A percentile compares a stretch with the other conserved stretches of the same genome.
Conservation (phyloP, 2,888 invertebrate genomes). For the Drosophila dives region DNA sequence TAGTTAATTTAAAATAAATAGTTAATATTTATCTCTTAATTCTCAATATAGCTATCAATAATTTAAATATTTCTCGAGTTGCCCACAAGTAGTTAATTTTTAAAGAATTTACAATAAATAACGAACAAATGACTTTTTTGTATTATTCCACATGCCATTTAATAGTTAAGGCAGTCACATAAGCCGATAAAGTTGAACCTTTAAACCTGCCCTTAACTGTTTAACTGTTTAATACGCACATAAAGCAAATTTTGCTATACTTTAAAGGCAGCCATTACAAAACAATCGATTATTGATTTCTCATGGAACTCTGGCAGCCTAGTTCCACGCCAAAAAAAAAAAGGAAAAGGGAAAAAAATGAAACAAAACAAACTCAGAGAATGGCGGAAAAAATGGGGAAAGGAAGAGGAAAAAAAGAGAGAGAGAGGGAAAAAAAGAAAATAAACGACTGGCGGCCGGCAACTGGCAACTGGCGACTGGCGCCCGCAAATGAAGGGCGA, state of each 20-base stretch:
- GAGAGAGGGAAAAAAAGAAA: conserved; percentile 4
- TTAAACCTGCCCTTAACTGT: conserved; percentile 9
- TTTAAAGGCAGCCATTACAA: conserved; percentile 56
- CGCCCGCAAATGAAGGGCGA: conserved; percentile 76
- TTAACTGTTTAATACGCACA: conserved; percentile 57
- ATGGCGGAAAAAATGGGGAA: conserved; percentile 20
- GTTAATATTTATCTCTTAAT: neutral
- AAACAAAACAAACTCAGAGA: conserved; percentile 60
- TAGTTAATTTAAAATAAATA: too few relatives aligned
- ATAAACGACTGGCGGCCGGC: conserved; percentile 40
- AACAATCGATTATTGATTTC: conserved; percentile 77
- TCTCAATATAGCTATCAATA: neutral
- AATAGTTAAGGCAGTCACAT: neutral
- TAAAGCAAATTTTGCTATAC: conserved; percentile 34
- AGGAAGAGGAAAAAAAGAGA: conserved; percentile 18
- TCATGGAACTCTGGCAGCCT: conserved; percentile 58
- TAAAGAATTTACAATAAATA: too few relatives aligned
- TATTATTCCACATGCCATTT: neutral
- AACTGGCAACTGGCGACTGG: conserved; percentile 45
- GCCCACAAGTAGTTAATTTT: neutral
- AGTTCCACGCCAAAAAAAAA: conserved; percentile 52
- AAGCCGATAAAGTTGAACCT: neutral
- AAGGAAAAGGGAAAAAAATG: conserved; percentile 43
- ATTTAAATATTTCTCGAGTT: neutral
- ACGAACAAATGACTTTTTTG: neutral